These are phyloP conservation scores for Otolemur garnettii DNA, from an alignment of 2,113 vertebrate genomes.

Conservation along the genomic window DNA sequence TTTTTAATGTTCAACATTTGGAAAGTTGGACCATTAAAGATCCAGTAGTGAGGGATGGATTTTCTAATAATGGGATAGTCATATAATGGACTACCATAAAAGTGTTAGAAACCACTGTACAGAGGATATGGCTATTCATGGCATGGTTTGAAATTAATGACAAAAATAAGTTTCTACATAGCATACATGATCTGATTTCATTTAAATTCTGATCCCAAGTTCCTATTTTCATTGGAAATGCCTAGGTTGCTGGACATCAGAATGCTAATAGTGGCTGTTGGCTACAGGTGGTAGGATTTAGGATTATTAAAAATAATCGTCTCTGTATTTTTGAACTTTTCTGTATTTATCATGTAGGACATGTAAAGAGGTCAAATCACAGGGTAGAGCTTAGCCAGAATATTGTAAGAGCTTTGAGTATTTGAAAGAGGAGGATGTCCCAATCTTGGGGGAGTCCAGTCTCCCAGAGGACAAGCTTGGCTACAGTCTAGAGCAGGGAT, in stretches of 20 bases:
- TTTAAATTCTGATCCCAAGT: neutral
- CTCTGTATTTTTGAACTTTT: neutral
- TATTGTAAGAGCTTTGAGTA: neutral
- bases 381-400: neutral
- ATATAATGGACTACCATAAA: accelerated
- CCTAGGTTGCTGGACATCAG: neutral
- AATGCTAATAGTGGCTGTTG: neutral
- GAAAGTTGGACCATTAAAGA: neutral
- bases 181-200: neutral
- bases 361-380: neutral
- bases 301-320: neutral
- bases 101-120: accelerated
- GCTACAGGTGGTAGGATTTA: neutral
- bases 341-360: neutral
- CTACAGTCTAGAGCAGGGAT: accelerated
- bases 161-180: neutral
- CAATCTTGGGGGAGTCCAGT: neutral
- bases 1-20: neutral
- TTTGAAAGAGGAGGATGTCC: neutral
- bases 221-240: neutral
- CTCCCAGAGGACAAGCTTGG: neutral
- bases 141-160: neutral
- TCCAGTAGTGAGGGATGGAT: neutral
- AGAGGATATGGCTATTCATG: no score
- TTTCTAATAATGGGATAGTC: neutral